Base-by-base conservation (phyloP, 2,113 vertebrate genomes). In the Anser cygnoides region DNA sequence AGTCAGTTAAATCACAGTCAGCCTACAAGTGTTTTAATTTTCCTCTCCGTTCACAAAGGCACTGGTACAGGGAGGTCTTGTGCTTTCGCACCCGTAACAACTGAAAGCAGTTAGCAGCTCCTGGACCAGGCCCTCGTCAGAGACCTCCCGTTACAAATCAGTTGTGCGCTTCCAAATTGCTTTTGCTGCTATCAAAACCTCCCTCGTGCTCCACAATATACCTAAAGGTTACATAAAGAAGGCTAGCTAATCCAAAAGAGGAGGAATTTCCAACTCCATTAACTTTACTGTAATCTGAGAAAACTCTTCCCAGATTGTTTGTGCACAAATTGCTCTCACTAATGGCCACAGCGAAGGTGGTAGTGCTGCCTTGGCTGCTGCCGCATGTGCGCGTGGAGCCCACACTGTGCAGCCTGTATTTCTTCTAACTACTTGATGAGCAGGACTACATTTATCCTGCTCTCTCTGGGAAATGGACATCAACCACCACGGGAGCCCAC, bases 271-370 rank as follows among this genome's bases (percentile, higher is more conserved):
- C 70, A 89, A 35, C 71, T 81, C 93, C 66, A 49, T 93, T 87
- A 95, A 87, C 84, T 93, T 65, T 68, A 87, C 73, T 87, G 73
- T 67, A 95, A 93, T 52, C 81, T 63, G 84, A 95, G 91, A 82
- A 92, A 95, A 91, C 49, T 61, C 66, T 61, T 87, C 91, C 77
- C 73, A 91, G 81, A 43, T 21, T 87, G n/a, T 50, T 63, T 82
- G 84, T 76, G 91, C 73, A 61, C 70, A 95, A 93, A 94, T 87
- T 66, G 74, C 29, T 87, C 22, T 67, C 59, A 35, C 41, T 89
- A 92, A 87, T 79, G 94, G 66, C 70, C 4, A 1, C 46, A 71
- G 61, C 2, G 11, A 72, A 73, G 73, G 35, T 75, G 84, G 50
- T 50, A 35, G 59, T 46, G 19, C 3, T 73, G 35, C 63, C 26